Base-by-base conservation (phyloP, 2,797 vertebrate species). In the Triplophysa yarkandensis region DNA sequence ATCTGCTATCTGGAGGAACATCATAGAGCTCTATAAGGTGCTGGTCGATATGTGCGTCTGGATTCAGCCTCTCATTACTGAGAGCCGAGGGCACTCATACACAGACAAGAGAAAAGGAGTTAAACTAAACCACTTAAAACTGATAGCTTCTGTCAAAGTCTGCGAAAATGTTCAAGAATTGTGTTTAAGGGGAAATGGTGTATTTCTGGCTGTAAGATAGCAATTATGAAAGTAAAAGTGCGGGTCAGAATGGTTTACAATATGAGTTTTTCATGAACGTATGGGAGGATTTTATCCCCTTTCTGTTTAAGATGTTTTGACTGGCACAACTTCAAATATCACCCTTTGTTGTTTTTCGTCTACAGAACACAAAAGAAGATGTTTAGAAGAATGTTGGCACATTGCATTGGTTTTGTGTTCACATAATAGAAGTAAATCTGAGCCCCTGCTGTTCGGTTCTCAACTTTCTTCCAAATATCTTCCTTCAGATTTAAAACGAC, bases 1-100 rank as follows among this genome's bases (percentile, higher is more conserved):
- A 62, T 74, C 71, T 52, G 19, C 62, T 74, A 44, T 74, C 62
- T 66, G 19, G 50, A 69, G 36, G 28, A 46, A 8, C 62, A 74
- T 65, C 19, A 6, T 32, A 71, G 28, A 44, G 21, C 25, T 70
- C 19, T 30, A 16, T 28, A 68, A 71, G 41, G 48, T 65, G 17
- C 17, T 11, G 19, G 62, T 74, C 50, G 28, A 74, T 66, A 44
- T 32, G 27, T n/a, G 14, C 55, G 43, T 64, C 54, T 63, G 68
- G 17, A 27, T 76, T 46, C 32, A 25, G 68, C 41, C 27, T 28
- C 62, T 54, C 48, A 57, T 76, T 62, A 58, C 64, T 50, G 63
- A 67, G 43, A 52, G 50, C 34, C 39, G 77, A 68, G 39, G 32
- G 23, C 21, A 39, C 25, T 28, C 41, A 52, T 34, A 34, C 57